Evolutionary conservation across 1,140 invertebrate genomes (phyloP).

Genomic region (Brachionus manjavacas): DNA sequence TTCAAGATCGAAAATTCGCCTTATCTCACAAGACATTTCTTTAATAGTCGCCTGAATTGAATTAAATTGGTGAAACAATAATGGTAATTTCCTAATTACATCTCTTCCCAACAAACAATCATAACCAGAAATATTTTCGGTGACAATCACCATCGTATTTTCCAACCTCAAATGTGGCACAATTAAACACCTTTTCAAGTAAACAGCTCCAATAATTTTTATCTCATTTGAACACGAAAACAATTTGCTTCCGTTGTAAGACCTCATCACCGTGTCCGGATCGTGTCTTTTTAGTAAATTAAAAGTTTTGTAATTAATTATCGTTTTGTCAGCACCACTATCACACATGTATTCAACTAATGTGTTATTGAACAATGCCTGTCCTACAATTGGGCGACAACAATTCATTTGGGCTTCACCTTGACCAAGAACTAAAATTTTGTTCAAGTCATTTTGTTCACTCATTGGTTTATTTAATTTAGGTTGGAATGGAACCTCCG

Average conservation of each 20-base stretch:
- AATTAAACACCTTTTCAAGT: not conserved
- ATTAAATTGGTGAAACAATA: not conserved
- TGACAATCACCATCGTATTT: slow-evolving; percentile 7
- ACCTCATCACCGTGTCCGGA: not conserved
- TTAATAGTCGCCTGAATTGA: not conserved
- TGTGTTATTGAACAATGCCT: not conserved
- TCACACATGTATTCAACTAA: not conserved
- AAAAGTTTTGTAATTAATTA: not conserved
- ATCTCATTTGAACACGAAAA: not conserved
- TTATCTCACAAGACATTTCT: slow-evolving; percentile 2
- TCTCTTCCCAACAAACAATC: not conserved
- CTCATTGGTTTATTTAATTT: not conserved
- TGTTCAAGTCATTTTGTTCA: not conserved
- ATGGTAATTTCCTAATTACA: not conserved
- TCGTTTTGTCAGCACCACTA: not conserved
- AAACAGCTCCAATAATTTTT: not conserved
- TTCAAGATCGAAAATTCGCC: not conserved
- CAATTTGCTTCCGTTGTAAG: not conserved
- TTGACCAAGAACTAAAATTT: not conserved
- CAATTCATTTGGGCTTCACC: not conserved
- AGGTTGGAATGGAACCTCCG: not conserved
- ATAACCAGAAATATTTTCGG: not conserved
- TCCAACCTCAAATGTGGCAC: not conserved
- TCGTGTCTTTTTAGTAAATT: not conserved
- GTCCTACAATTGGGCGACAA: not conserved